phyloP scores from a whole-genome alignment of 2,888 invertebrate genomes.

The Timema cristinae region DNA sequence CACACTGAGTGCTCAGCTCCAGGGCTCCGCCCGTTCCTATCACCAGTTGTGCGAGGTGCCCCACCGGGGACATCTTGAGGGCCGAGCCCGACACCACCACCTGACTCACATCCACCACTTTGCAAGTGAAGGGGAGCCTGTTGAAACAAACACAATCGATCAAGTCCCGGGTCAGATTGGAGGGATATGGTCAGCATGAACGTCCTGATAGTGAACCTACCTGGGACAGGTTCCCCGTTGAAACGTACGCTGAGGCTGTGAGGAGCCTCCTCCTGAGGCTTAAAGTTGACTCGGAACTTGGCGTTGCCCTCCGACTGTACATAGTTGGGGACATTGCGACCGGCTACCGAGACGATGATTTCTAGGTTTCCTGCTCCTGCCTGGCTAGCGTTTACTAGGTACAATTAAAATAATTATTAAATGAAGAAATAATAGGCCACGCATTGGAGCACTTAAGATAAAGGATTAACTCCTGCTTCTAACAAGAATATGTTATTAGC shows the following conservation, averaged over 20 bases:
- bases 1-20: slow-evolving; percentile 35
- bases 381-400: slow-evolving; percentile 53
- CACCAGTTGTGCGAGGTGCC: slow-evolving; percentile 56
- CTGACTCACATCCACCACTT: slow-evolving; percentile 66
- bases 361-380: slow-evolving; percentile 93
- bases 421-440: neutral
- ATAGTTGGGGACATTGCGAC: slow-evolving; percentile 96
- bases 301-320: slow-evolving; percentile 97
- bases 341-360: slow-evolving; percentile 94
- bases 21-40: slow-evolving; percentile 52
- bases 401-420: neutral
- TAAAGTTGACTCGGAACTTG: slow-evolving; percentile 90
- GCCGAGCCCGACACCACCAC: slow-evolving; percentile 63
- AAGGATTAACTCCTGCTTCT: too few species aligned
- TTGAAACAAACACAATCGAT: slow-evolving; percentile 29
- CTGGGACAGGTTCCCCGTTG: slow-evolving; percentile 63
- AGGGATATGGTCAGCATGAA: neutral
- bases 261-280: slow-evolving; percentile 87
- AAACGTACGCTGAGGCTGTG: slow-evolving; percentile 88
- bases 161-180: neutral
- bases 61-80: slow-evolving; percentile 65
- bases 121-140: slow-evolving; percentile 91
- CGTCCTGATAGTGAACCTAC: slow-evolving; percentile 39
- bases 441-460: too few species aligned
- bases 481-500: too few species aligned